These are phyloP conservation scores for Apoda limacodes DNA, from an alignment of 2,888 invertebrate species.

Conservation along the genomic window DNA sequence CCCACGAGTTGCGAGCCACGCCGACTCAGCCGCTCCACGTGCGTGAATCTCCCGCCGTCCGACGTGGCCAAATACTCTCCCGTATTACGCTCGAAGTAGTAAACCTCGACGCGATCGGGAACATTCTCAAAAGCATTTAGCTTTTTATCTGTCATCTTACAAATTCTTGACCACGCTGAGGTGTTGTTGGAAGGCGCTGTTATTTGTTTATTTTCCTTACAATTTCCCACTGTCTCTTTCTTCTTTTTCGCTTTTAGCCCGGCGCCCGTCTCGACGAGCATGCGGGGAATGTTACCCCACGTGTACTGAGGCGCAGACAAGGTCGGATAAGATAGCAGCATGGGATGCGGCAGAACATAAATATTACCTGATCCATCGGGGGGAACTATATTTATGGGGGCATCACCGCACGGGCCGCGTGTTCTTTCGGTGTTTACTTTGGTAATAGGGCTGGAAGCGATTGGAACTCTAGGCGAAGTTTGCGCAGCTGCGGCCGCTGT, in stretches of 20 bases:
- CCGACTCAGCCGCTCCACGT: conserved; percentile 21
- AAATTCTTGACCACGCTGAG: too few species aligned
- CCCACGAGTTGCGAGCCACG: conserved; percentile 37
- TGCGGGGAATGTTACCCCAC: too few species aligned
- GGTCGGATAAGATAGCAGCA: conserved; percentile 19
- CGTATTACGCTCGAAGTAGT: conserved; percentile 33
- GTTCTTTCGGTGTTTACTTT: neutral
- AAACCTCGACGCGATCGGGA: conserved; percentile 42
- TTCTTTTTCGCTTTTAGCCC: too few species aligned
- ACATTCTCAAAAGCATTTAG: too few species aligned
- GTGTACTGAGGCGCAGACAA: conserved; percentile 14
- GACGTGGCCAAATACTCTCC: conserved; percentile 24
- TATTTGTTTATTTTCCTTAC: too few species aligned
- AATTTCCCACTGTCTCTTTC: too few species aligned
- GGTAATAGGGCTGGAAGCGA: conserved; percentile 20
- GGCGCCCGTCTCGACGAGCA: neutral
- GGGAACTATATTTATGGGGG: neutral
- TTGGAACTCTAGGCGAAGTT: conserved; percentile 5
- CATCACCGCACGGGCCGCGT: neutral
- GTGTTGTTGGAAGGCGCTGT: too few species aligned
- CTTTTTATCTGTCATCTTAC: too few species aligned
- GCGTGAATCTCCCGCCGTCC: conserved; percentile 20
- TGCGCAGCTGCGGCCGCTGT: neutral
- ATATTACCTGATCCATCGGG: conserved; percentile 15
- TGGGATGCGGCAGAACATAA: conserved; percentile 20